These are phyloP conservation scores for Chloroclystis v-ata DNA, from an alignment of 2,888 invertebrate genomes.

Conservation along the genomic window DNA sequence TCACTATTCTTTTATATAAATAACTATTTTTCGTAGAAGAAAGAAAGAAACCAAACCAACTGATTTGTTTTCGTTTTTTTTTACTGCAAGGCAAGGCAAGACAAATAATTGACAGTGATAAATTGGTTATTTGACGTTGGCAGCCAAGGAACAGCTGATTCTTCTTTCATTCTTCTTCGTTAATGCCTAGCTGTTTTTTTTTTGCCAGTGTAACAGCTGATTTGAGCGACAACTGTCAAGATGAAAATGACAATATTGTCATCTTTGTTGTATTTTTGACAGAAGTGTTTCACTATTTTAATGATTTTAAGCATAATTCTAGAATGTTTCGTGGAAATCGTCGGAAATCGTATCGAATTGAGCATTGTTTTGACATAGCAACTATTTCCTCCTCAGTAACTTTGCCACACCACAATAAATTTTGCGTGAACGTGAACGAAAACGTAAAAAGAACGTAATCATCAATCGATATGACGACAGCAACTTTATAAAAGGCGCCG, in stretches of 20 bases:
- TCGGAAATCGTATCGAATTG: not conserved
- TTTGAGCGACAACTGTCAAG: too few species aligned
- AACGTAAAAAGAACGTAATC: slow-evolving; percentile 54
- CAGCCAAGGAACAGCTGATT: too few species aligned
- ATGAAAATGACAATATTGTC: too few species aligned
- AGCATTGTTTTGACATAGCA: slow-evolving; percentile 38
- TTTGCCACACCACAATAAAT: slow-evolving; percentile 36
- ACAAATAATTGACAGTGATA: too few species aligned
- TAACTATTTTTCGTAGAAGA: too few species aligned
- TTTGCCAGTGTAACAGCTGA: too few species aligned
- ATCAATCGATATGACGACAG: slow-evolving; percentile 75
- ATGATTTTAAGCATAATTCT: slow-evolving; percentile 8
- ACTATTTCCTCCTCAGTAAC: slow-evolving; percentile 28
- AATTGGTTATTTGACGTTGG: too few species aligned
- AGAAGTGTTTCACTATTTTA: slow-evolving; percentile 3
- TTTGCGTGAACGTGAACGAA: slow-evolving; percentile 51
- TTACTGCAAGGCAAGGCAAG: too few species aligned
- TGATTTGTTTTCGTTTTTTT: too few species aligned
- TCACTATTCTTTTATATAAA: not conserved
- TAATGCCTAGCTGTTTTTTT: too few species aligned
- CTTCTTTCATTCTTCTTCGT: too few species aligned
- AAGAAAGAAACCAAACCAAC: too few species aligned
- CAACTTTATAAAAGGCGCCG: slow-evolving; percentile 70
- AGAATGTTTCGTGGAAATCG: not conserved
- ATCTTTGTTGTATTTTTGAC: slow-evolving; percentile 5